Evolutionary conservation across 92 coral and sea anemone genomes (phyloP), one percentile per base, ranked within the genome.

Genomic region (Porites lobata): DNA sequence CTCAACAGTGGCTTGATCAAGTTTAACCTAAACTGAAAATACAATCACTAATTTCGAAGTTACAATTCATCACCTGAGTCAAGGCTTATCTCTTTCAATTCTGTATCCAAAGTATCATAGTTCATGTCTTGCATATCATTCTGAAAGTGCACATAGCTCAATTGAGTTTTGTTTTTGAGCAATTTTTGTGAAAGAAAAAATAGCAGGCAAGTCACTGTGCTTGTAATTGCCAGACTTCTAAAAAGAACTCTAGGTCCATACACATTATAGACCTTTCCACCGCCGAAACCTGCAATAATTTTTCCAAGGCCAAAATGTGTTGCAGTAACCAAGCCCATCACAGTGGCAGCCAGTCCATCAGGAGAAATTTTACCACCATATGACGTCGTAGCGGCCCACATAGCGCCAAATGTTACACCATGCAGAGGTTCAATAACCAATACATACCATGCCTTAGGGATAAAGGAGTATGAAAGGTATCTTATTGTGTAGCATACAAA

Each of bases 331-430:
- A 91, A 69, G n/a, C 88, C 88, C 82, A 86, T 84, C 63, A 91
- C 88, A 50, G 94, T 91, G 7, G 91, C 88, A 24, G 75, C 77
- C 82, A 91, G n/a, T 17, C 94, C 94, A 6, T 83, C 84, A 8
- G 94, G 94, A 47, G 94, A 77, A 57, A 87, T 84, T 43, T 69
- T 20, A 8, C 85, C 91, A 57, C 77, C 91, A 19, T 91, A 91
- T 17, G 94, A 91, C 9, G 90, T 87, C 66, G 94, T 82, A 0
- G 88, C 91, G 19, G 94, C 88, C 94, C 94, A 91, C 91, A 91
- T 81, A 3, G 89, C 88, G 11, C 94, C 91, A 76, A 67, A 91
- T 8, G 94, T 91, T n/a, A 91, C 82, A 11, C 94, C 94, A 20
- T 91, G 94, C 1, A 91, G 65, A 69, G 86, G 88, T 65, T 87